phyloP scores from a whole-genome alignment of 2,797 vertebrate species.

The Hypotaenidia okinawae region DNA sequence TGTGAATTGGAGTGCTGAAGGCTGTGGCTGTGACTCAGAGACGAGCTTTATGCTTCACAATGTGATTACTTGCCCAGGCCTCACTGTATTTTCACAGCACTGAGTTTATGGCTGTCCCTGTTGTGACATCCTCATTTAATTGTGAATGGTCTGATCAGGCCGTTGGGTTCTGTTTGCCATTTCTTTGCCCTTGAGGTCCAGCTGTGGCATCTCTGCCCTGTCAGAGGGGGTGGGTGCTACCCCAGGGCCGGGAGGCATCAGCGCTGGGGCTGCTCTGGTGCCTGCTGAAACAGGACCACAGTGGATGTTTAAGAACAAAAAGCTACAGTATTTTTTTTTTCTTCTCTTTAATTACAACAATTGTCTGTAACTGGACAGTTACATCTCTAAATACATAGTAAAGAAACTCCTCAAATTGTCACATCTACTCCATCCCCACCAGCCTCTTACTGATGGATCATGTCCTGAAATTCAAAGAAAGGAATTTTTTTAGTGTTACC shows the following conservation, averaged over 20 bases:
- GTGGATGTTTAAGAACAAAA: neutral
- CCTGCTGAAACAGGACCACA: neutral
- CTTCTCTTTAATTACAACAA: neutral
- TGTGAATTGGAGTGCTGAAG: neutral
- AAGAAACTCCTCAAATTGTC: neutral
- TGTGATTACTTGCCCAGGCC: rapidly evolving
- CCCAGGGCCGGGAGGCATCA: too few relatives aligned
- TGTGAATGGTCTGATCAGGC: rapidly evolving
- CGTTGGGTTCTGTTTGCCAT: neutral
- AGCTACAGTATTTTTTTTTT: neutral
- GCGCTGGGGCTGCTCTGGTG: neutral
- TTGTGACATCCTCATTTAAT: neutral
- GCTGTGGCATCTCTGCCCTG: neutral
- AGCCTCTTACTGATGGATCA: neutral
- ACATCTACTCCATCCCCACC: neutral
- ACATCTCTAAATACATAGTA: neutral
- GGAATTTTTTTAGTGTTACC: neutral
- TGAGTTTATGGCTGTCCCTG: neutral
- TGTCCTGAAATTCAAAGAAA: neutral
- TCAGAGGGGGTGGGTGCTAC: neutral
- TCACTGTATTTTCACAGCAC: neutral
- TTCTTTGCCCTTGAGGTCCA: neutral
- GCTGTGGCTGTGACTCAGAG: rapidly evolving
- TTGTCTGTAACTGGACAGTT: neutral
- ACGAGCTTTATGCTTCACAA: neutral